A percentile compares a stretch with the other conserved stretches of the same genome.
These are phyloP conservation scores for Hypomecis punctinalis DNA, from an alignment of 2,888 invertebrate species.

Conservation along the genomic window DNA sequence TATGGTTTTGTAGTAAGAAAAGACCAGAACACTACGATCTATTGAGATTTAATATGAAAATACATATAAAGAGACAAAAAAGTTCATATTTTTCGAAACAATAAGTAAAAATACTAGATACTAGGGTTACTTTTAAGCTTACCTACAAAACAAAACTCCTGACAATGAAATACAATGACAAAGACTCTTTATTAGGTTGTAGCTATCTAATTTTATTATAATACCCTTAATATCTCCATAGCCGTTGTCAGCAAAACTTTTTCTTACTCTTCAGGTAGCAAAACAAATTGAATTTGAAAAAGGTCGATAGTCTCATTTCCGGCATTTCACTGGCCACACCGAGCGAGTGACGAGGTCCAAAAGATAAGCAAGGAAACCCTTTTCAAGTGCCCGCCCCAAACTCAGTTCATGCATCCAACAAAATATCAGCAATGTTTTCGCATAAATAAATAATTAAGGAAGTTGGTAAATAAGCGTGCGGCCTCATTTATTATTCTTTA, in stretches of 20 bases:
- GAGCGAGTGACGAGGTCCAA: conserved; percentile 32
- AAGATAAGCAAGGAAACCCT: conserved; percentile 45
- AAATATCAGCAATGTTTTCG: conserved; percentile 80
- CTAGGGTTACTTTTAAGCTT: too few species aligned
- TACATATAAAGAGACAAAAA: too few species aligned
- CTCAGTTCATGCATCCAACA: conserved; percentile 64
- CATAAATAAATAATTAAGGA: conserved; percentile 84
- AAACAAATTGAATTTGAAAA: conserved; percentile 26
- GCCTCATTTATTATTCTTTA: conserved; percentile 86
- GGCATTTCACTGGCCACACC: conserved; percentile 30
- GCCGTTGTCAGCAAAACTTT: not conserved
- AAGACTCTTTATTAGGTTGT: too few species aligned
- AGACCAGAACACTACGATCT: too few species aligned
- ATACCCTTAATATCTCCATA: too few species aligned
- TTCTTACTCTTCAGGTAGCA: not conserved
- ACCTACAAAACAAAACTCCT: too few species aligned
- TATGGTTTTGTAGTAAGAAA: too few species aligned
- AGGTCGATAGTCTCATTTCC: conserved; percentile 33
- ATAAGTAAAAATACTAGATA: too few species aligned
- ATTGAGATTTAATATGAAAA: too few species aligned
- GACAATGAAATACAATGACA: too few species aligned
- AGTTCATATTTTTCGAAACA: too few species aligned
- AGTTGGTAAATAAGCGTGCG: conserved; percentile 83
- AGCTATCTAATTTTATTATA: too few species aligned
- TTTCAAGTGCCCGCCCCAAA: conserved; percentile 48